Evolutionary conservation across 2,888 invertebrate species (phyloP), one percentile per base, ranked within the genome.

Genomic region (Aphidius colemani): DNA sequence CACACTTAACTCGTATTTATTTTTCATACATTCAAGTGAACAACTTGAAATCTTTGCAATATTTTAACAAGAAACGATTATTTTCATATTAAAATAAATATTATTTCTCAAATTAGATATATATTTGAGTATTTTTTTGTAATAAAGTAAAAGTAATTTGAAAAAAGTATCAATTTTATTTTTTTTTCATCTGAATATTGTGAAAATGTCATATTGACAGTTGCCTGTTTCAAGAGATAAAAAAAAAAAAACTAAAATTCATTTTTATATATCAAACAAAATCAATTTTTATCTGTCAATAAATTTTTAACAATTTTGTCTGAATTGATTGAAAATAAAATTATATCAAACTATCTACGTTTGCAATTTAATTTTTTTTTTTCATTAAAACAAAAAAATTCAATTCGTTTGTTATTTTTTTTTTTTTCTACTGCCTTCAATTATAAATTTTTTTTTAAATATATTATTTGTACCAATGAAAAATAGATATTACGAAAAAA

Each of bases 321-420:
- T 43, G 44, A 40, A 41, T 40, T 71, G 72, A 71, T 72, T 70
- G 70, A 71, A 75, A 75, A 74, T 73, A 70, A 63, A 59, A 59
- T 6, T 53, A 56, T 41, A 55, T n/a, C 48, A 46, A 46, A n/a
- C 46, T 59, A 49, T 30, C 13, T 18, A 18, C 40, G 11, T 53
- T 40, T 18, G 11, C 18, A 11, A 39, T 10, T 11, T 10, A 11
- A 48, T 13, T 48, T 13, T 48, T 48, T 48, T 48, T 48, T 11
- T 13, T 13, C 13, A 48, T 11, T 48, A 13, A 48, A 48, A 7
- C 7, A 7, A 11, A 48, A 48, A 48, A 45, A 45, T 7, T 10
- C 45, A 9, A 45, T 45, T 45, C 7, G 45, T 10, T 45, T 8
- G 45, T 45, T 45, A 6, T 3, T 30, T 10, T 30, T 57, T 57